Conservation (phyloP, 2,888 invertebrate species). For the Drosophila niveifrons region DNA sequence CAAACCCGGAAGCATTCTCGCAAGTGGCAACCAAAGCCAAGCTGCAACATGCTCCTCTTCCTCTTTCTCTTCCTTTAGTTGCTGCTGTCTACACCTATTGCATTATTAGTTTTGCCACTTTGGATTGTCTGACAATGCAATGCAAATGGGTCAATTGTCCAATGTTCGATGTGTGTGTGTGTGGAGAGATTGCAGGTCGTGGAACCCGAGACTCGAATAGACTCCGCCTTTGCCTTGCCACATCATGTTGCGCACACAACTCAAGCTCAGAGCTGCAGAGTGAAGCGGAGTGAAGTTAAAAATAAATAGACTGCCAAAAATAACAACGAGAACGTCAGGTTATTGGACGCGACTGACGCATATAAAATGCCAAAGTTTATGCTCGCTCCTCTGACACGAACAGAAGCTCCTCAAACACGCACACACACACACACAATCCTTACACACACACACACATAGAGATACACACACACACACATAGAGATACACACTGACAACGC, state of each 20-base stretch:
- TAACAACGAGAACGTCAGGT: slow-evolving; percentile 42
- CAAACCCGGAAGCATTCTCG: slow-evolving; percentile 62
- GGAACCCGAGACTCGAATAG: slow-evolving; percentile 29
- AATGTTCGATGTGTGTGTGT: slow-evolving; percentile 36
- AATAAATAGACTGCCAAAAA: slow-evolving; percentile 66
- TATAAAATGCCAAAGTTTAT: slow-evolving; percentile 68
- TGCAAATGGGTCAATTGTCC: slow-evolving; percentile 70
- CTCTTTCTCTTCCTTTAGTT: not conserved
- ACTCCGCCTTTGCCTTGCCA: slow-evolving; percentile 6
- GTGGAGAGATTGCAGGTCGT: slow-evolving; percentile 37
- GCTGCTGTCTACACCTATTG: slow-evolving; percentile 41
- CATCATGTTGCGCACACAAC: slow-evolving; percentile 7
- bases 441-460: not conserved
- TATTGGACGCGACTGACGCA: slow-evolving; percentile 52
- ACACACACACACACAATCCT: not conserved
- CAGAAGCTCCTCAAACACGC: not conserved
- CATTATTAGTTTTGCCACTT: slow-evolving; percentile 66
- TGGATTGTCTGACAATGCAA: slow-evolving; percentile 32
- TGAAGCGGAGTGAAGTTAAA: slow-evolving; percentile 35
- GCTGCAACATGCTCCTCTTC: not conserved
- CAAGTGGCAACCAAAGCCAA: too few relatives aligned
- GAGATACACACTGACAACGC: not conserved
- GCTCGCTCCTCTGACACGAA: slow-evolving; percentile 43
- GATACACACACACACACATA: slow-evolving; percentile 5
- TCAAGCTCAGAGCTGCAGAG: not conserved